phyloP scores from a whole-genome alignment of 2,113 vertebrate species.

The Willisornis vidua region DNA sequence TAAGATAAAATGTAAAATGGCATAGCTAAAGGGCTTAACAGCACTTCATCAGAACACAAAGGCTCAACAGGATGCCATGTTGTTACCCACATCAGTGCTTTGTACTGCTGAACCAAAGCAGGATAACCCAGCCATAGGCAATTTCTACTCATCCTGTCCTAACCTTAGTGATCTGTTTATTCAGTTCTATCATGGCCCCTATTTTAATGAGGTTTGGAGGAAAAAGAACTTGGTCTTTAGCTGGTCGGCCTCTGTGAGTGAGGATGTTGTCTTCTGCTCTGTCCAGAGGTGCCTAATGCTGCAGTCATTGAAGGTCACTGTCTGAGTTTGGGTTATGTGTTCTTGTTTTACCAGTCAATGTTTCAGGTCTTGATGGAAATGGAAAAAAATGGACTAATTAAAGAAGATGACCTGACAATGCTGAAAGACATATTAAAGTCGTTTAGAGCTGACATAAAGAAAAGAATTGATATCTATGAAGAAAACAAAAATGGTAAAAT shows the following conservation, averaged over 20 bases:
- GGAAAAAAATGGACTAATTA: constrained; percentile 23
- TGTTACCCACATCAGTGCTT: not conserved
- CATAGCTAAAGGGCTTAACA: not conserved
- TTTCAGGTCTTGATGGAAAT: constrained; percentile 49
- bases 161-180: not conserved
- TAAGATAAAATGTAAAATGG: not conserved
- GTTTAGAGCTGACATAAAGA: constrained; percentile 34
- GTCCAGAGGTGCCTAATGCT: not conserved
- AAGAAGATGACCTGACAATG: not conserved
- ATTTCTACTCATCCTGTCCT: not conserved
- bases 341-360: constrained; percentile 42
- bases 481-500: not conserved
- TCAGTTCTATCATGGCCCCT: not conserved
- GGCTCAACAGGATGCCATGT: not conserved
- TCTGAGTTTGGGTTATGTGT: not conserved
- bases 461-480: constrained; percentile 38
- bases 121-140: not conserved
- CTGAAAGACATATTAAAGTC: not conserved
- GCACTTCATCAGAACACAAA: not conserved
- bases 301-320: not conserved
- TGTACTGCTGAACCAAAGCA: not conserved
- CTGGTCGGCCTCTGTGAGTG: not conserved
- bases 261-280: not conserved
- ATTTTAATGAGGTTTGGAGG: not conserved
- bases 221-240: not conserved